phyloP scores from a whole-genome alignment of 2,113 vertebrate genomes.

The Zapus hudsonius region DNA sequence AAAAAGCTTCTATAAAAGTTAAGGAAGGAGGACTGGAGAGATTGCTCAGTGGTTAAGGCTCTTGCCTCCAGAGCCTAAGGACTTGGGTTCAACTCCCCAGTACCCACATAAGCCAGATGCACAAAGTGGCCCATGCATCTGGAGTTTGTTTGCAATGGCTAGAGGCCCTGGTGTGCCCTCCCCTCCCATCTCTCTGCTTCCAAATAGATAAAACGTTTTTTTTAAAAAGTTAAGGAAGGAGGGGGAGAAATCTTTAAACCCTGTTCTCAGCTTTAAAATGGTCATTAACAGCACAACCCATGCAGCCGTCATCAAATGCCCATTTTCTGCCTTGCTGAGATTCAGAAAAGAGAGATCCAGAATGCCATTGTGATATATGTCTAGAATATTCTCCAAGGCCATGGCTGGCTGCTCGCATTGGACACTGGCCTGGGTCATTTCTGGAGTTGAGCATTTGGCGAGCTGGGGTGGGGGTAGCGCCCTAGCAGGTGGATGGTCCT shows the following conservation, averaged over 20 bases:
- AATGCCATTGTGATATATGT: accelerated
- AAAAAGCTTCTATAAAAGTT: background rate
- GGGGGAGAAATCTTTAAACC: background rate
- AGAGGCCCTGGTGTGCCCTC: too few species aligned
- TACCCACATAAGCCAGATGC: too few species aligned
- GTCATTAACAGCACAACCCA: accelerated
- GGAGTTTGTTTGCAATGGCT: too few species aligned
- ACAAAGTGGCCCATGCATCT: too few species aligned
- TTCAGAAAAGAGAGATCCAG: background rate
- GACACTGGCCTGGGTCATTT: background rate
- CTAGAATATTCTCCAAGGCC: background rate
- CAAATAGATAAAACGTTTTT: too few species aligned
- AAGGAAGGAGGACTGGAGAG: too few species aligned
- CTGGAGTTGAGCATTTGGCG: background rate
- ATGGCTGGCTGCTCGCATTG: background rate
- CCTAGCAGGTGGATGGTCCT: background rate
- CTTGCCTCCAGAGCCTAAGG: too few species aligned
- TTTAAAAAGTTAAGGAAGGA: too few species aligned
- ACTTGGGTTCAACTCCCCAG: too few species aligned
- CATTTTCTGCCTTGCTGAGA: accelerated
- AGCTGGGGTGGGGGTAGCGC: background rate
- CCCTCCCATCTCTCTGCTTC: too few species aligned
- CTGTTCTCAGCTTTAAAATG: background rate
- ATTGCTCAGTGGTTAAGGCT: too few species aligned
- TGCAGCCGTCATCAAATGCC: accelerated